Evolutionary conservation across 2,888 invertebrate genomes (phyloP), one percentile per base, ranked within the genome.

Genomic region (Aplocera efformata): DNA sequence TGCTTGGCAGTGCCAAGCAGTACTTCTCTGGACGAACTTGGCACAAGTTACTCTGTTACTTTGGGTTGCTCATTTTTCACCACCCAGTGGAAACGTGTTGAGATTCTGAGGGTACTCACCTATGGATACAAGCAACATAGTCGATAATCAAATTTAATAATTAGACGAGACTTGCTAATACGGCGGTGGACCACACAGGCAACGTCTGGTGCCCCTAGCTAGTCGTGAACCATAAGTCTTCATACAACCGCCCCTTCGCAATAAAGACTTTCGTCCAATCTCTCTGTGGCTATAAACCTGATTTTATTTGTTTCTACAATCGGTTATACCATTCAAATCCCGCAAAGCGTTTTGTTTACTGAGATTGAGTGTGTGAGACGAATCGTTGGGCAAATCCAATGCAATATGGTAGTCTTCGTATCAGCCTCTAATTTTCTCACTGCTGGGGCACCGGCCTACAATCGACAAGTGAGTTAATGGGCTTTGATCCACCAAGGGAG

Each of bases 151-250:
- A 41, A 31, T 40, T 36, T 43, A 48, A 60, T 63, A 70, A 69
- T 73, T 74, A 68, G 64, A 60, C 56, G 60, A 62, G 39, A 60
- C 53, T 51, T 38, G 50, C 56, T 67, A 69, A 69, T 56, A 63
- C 53, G 51, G 65, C 58, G 59, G 63, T 50, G 52, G 83, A 79
- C 82, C 84, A 81, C 83, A 82, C 84, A 73, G 60, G 64, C 67
- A 53, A 66, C 57, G 56, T 58, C 68, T 60, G 62, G 59, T 51
- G 82, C 82, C 81, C 42, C 55, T 48, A 81, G 82, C 77, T 69
- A 77, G 72, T 83, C 84, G 81, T 83, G 82, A 71, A 68, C 80
- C 63, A 68, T 76, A 77, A 81, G 72, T 75, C 67, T 57, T 59
- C 28, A 43, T 40, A 38, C 60, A 60, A 59, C 67, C 64, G 60